A percentile compares a stretch with the other conserved stretches of the same genome.
Evolutionary conservation across 2,113 vertebrate genomes (phyloP).

Genomic region (Cavia aperea): DNA sequence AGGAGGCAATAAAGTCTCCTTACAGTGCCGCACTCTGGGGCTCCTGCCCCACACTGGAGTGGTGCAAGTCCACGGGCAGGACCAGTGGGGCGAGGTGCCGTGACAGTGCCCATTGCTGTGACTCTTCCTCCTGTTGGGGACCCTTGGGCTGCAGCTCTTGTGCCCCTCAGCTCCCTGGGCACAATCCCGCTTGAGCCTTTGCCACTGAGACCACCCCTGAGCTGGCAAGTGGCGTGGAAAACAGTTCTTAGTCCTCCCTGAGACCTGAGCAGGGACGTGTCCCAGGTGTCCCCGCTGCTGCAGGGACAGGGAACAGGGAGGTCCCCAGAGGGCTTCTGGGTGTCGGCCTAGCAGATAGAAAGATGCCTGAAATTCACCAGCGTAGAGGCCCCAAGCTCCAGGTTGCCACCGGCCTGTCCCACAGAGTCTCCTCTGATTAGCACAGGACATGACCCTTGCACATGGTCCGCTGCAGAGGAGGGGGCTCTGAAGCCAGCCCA

Average conservation of each 20-base stretch:
- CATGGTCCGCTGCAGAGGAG: not conserved
- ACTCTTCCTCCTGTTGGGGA: not conserved
- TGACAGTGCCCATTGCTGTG: rapidly evolving
- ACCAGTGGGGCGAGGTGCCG: rapidly evolving
- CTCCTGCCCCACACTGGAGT: not conserved
- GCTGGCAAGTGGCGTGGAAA: too few relatives aligned
- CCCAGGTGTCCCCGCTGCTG: not conserved
- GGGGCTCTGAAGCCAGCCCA: not conserved
- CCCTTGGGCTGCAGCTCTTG: not conserved
- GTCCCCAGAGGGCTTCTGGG: not conserved
- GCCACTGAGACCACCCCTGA: rapidly evolving
- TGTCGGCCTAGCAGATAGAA: not conserved
- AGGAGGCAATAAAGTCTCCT: not conserved
- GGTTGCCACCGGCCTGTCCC: not conserved
- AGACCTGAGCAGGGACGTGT: not conserved
- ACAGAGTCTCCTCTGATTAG: not conserved
- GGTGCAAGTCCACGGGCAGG: rapidly evolving
- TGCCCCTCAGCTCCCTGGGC: not conserved
- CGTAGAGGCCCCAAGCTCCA: not conserved
- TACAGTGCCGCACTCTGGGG: rapidly evolving
- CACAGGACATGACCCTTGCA: not conserved
- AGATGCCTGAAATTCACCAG: not conserved
- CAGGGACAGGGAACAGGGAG: not conserved
- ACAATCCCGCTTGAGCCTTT: not conserved
- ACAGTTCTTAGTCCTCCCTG: not conserved